phyloP scores from a whole-genome alignment of 1,140 invertebrate species.

The Globodera rostochiensis region DNA sequence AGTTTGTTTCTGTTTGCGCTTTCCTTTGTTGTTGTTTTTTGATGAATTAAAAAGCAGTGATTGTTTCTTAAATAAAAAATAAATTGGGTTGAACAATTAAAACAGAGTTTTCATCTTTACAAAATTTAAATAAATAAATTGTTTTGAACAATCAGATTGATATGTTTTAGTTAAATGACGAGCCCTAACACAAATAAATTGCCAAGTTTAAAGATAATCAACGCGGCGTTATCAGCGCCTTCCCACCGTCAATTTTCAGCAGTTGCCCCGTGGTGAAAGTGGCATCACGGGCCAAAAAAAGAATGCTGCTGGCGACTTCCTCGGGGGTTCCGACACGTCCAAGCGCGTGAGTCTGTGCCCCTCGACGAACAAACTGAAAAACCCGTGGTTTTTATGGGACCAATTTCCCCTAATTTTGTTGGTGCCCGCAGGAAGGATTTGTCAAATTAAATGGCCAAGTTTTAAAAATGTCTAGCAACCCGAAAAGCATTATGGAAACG shows the following conservation, averaged over 20 bases:
- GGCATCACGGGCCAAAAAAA: slow-evolving; percentile 69
- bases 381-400: not conserved
- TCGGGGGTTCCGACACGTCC: slow-evolving; percentile 67
- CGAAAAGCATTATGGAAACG: not conserved
- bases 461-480: slow-evolving; percentile 5
- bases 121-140: not conserved
- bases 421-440: not conserved
- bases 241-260: slow-evolving; percentile 66
- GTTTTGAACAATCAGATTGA: no score
- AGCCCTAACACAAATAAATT: not conserved
- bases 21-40: not conserved
- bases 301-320: slow-evolving; percentile 70
- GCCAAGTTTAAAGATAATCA: slow-evolving; percentile 14
- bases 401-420: no score
- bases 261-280: slow-evolving; percentile 69
- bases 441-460: not conserved
- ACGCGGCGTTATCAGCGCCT: slow-evolving; percentile 60
- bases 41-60: not conserved
- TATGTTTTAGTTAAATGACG: no score
- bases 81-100: not conserved
- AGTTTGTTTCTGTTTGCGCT: no score
- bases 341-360: slow-evolving; percentile 70
- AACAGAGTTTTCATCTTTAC: not conserved
- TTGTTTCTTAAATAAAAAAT: not conserved
- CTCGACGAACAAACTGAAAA: slow-evolving; percentile 68